Evolutionary conservation across 2,888 invertebrate species (phyloP), one percentile per base, ranked within the genome.

Genomic region (Pomacea canaliculata): DNA sequence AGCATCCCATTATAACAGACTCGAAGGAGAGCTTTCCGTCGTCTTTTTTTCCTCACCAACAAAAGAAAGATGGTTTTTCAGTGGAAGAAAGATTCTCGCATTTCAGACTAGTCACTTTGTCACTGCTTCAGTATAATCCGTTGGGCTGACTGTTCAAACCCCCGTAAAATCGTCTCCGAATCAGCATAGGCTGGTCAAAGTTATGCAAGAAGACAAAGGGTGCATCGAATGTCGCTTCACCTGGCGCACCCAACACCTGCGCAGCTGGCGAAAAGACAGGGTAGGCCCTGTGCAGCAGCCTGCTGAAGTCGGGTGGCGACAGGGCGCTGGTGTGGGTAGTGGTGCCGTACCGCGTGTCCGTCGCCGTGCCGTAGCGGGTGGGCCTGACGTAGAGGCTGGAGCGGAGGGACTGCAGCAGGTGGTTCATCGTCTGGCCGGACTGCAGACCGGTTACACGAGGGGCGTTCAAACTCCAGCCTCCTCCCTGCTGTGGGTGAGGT

Each of bases 161-260:
- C 5, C 59, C 66, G 48, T 73, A 67, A 19, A 59, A 68, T n/a
- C 23, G 16, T 4, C 51, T 66, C 23, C 67, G 73, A 16, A 73
- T 73, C 19, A 66, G 66, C 1, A 73, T 59, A 9, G 67, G 67
- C 67, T 46, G 67, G 73, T 73, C 37, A 23, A 66, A 67, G 10
- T 46, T 68, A 23, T 73, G 73, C 56, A 73, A 18, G 48, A 73
- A 73, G 46, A 73, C 23, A 46, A 59, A 73, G 0, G 73, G 73
- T 67, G 56, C 56, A 9, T 59, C 46, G 4, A 51, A 37, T 49
- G 66, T 49, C 7, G 59, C 67, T 18, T 60, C 23, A 18, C 49
- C 69, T 16, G 49, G 18, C 7, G 51, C 69, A 10, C 16, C 49
- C n/a, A 49, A 37, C 66, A 37, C 9, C 59, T 23, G 63, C 12